Evolutionary conservation across 2,113 vertebrate genomes (phyloP).

Genomic region (chimpanzee (Pan troglodytes)): DNA sequence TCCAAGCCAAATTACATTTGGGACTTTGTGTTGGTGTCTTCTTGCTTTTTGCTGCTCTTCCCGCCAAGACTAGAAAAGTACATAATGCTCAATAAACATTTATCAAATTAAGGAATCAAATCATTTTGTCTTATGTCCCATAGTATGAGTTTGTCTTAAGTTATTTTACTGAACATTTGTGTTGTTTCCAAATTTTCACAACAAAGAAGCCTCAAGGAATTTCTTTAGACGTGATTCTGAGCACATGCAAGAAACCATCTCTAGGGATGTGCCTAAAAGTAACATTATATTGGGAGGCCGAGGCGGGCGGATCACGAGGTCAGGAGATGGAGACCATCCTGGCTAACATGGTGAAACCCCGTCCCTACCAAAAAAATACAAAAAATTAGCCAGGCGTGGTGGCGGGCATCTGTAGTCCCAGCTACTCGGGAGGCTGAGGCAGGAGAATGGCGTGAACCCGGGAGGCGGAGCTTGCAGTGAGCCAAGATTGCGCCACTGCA

Average conservation of each 20-base stretch:
- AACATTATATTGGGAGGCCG: background rate
- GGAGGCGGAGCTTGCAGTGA: too few species aligned
- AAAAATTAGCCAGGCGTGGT: too few species aligned
- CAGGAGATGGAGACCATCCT: too few species aligned
- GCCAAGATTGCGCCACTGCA: too few species aligned
- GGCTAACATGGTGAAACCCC: too few species aligned
- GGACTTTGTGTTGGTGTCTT: background rate
- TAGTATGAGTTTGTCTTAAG: background rate
- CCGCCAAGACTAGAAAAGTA: background rate
- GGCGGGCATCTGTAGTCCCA: too few species aligned
- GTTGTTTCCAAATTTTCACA: background rate
- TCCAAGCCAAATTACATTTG: background rate
- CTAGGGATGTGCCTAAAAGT: background rate
- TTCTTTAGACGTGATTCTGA: background rate
- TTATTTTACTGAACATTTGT: background rate
- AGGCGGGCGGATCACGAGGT: too few species aligned
- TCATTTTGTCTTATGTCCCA: background rate
- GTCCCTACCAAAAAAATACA: too few species aligned
- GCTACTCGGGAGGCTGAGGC: too few species aligned
- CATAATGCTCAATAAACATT: background rate
- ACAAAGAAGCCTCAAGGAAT: background rate
- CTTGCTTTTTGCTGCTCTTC: background rate
- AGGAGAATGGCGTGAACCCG: too few species aligned
- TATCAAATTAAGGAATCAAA: background rate
- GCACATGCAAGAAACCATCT: fast-evolving